These are phyloP conservation scores for Gambelia wislizenii DNA, from an alignment of 2,797 vertebrate genomes.

Conservation along the genomic window DNA sequence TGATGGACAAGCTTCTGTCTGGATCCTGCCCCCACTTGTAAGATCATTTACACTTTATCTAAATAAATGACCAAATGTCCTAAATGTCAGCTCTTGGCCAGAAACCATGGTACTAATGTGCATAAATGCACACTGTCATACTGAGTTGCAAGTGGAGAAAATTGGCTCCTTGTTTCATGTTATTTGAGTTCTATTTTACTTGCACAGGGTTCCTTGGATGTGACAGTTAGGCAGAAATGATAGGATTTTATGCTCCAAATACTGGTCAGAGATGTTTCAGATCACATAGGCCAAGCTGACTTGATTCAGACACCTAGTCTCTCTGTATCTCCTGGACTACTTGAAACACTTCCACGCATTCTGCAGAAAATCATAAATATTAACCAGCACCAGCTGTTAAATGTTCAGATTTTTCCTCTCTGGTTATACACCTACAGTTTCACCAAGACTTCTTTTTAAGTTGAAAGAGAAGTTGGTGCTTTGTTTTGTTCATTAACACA, in stretches of 20 bases:
- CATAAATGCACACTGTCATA: slow-evolving; percentile 12
- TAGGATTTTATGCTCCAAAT: slow-evolving; percentile 77
- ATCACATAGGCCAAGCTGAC: slow-evolving; percentile 61
- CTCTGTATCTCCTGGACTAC: slow-evolving; percentile 32
- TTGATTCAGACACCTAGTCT: slow-evolving; percentile 64
- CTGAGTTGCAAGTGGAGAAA: slow-evolving; percentile 44
- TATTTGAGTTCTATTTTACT: slow-evolving; percentile 66
- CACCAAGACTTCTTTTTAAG: slow-evolving; percentile 15
- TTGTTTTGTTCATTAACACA: not conserved
- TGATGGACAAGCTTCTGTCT: not conserved
- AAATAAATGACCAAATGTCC: slow-evolving; percentile 43
- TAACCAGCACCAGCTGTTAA: slow-evolving; percentile 53
- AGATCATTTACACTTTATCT: slow-evolving; percentile 26
- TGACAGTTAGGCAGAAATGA: slow-evolving; percentile 72
- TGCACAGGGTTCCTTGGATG: slow-evolving; percentile 65
- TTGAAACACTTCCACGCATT: slow-evolving; percentile 26
- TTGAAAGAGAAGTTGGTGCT: slow-evolving; percentile 9
- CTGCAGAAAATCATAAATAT: slow-evolving; percentile 58
- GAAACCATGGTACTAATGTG: slow-evolving; percentile 27
- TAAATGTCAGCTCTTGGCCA: slow-evolving; percentile 14
- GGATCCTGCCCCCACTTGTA: slow-evolving; percentile 29
- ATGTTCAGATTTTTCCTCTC: slow-evolving; percentile 10
- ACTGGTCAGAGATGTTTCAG: slow-evolving; percentile 66
- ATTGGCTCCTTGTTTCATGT: slow-evolving; percentile 34
- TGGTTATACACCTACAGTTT: not conserved